A percentile compares a stretch with the other conserved stretches of the same genome.
Conservation (phyloP, 2,113 vertebrate species). For the Phylloscopus whistleri region DNA sequence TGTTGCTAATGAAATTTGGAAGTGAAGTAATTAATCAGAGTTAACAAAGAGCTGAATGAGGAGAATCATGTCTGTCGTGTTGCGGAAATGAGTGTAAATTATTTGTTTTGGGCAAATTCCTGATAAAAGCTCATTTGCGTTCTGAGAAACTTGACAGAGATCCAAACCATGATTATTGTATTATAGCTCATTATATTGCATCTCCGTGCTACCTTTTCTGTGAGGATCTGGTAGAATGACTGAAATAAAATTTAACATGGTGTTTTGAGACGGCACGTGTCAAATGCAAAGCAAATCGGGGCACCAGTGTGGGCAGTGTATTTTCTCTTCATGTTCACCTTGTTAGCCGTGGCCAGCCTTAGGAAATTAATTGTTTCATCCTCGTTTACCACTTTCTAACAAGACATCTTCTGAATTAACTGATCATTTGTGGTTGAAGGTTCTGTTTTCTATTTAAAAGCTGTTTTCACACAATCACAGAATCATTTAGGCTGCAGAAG, state of each 20-base stretch:
- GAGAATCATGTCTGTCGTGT: conserved; percentile 58
- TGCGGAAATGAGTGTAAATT: conserved; percentile 67
- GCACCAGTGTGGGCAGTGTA: background rate
- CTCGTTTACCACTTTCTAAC: background rate
- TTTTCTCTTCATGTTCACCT: background rate
- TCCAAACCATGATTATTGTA: conserved; percentile 53
- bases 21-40: conserved; percentile 70
- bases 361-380: background rate
- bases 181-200: conserved; percentile 39
- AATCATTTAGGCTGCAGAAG: background rate
- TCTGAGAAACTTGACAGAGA: conserved; percentile 64
- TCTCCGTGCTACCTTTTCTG: background rate
- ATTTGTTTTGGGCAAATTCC: conserved; percentile 73
- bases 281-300: background rate
- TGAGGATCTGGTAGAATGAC: background rate
- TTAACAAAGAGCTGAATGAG: conserved; percentile 63
- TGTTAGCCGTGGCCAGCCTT: background rate
- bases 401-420: background rate
- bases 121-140: conserved; percentile 62
- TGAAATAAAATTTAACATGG: background rate
- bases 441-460: background rate
- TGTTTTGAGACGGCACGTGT: background rate
- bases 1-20: conserved; percentile 57
- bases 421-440: background rate
- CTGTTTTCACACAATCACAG: background rate